Evolutionary conservation across 2,113 vertebrate genomes (phyloP).

Genomic region (Microcebus jonahi): DNA sequence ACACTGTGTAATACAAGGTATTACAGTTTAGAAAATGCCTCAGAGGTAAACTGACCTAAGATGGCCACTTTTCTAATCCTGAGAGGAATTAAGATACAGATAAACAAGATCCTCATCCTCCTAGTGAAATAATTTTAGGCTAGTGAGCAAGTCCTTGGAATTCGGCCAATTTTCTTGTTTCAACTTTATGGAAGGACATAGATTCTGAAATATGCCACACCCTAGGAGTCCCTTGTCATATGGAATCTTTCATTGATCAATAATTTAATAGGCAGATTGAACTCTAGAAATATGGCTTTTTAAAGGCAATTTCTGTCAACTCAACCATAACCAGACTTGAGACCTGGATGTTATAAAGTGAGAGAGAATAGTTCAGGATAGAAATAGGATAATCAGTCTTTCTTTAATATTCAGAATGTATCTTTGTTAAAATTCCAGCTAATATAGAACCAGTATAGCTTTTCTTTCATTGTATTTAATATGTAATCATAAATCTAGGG

Average conservation of each 20-base stretch:
- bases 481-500: neutral
- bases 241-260: neutral
- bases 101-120: neutral
- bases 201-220: neutral
- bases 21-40: neutral
- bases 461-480: neutral
- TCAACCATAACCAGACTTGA: neutral
- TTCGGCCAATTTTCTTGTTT: neutral
- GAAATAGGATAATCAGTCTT: neutral
- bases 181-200: neutral
- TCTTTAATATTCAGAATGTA: neutral
- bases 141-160: neutral
- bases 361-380: neutral
- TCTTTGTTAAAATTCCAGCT: conserved; percentile 25
- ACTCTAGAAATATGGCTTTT: neutral
- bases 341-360: neutral
- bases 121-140: neutral
- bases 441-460: neutral
- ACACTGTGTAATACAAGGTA: neutral
- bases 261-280: neutral
- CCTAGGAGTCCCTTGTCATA: neutral
- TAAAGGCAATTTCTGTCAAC: neutral
- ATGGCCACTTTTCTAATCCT: neutral
- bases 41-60: neutral
- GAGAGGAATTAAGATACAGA: neutral